Conservation (phyloP, 2,888 invertebrate species). For the Nomada hirtipes region DNA sequence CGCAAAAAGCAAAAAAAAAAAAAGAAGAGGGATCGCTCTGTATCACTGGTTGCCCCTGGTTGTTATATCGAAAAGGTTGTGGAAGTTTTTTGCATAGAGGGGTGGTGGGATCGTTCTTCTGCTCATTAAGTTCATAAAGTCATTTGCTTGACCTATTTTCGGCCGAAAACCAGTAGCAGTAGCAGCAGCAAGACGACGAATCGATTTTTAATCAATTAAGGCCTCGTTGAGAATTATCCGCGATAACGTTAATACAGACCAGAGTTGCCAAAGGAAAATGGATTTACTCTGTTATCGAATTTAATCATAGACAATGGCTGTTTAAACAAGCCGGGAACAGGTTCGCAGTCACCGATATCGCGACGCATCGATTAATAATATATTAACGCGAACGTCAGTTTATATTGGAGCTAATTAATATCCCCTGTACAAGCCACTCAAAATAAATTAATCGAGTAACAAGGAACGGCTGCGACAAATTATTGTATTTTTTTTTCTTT, state of each 20-base stretch:
- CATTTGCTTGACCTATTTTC: conserved; percentile 44
- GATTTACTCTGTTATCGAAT: conserved; percentile 16
- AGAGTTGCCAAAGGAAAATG: conserved; percentile 4
- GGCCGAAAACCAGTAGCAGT: not conserved
- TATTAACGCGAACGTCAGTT: conserved; percentile 34
- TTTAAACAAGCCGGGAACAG: not conserved
- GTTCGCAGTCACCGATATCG: conserved; percentile 14
- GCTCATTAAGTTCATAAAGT: conserved; percentile 50
- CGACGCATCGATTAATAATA: conserved; percentile 47
- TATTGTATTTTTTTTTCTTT: not conserved
- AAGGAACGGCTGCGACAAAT: not conserved
- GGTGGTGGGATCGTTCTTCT: conserved; percentile 29
- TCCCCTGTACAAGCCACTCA: not conserved
- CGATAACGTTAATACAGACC: conserved; percentile 5
- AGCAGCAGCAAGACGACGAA: conserved; percentile 11
- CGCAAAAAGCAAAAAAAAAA: not conserved
- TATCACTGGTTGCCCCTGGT: not conserved
- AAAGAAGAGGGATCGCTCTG: not conserved
- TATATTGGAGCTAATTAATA: conserved; percentile 32
- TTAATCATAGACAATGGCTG: conserved; percentile 18
- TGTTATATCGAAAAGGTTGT: conserved; percentile 26
- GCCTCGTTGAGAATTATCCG: conserved; percentile 21
- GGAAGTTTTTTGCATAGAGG: conserved; percentile 18
- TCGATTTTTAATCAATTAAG: conserved; percentile 39
- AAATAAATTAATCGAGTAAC: conserved; percentile 13